Percentiles rank a stretch among this genome's conserved stretches.
These are phyloP conservation scores for Poecilobothrus nobilitatus DNA, from an alignment of 2,888 invertebrate species.

Conservation along the genomic window DNA sequence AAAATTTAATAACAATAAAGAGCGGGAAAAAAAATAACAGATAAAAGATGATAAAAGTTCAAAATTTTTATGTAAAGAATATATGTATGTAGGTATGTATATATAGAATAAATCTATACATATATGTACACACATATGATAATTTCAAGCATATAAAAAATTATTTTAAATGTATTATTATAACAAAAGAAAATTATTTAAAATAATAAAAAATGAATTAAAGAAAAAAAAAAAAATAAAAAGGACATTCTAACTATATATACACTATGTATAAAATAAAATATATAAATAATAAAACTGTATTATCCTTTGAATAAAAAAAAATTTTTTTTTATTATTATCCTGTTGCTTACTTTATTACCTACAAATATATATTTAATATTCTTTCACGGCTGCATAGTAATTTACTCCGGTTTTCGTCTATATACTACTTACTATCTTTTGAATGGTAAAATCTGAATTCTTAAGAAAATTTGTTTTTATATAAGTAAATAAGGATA, in stretches of 20 bases:
- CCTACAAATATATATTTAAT: not conserved
- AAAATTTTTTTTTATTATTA: not conserved
- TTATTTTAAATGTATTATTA: not conserved
- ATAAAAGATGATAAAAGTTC: no score
- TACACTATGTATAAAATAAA: not conserved
- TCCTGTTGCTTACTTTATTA: not conserved
- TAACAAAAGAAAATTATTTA: no score
- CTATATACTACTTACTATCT: no score
- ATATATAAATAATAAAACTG: not conserved
- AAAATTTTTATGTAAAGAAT: no score
- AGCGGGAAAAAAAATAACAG: no score
- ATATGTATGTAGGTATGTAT: no score
- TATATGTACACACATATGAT: no score
- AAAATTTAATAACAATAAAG: no score
- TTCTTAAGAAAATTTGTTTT: not conserved
- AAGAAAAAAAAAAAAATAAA: not conserved
- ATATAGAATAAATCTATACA: no score
- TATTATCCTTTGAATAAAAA: not conserved
- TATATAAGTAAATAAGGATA: no score
- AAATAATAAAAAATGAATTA: not conserved
- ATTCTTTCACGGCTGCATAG: not conserved
- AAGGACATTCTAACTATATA: constrained; percentile 3
- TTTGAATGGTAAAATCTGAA: no score
- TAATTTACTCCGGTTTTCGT: no score
- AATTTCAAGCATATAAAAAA: not conserved